Evolutionary conservation across 2,113 vertebrate species (phyloP), one percentile per base, ranked within the genome.

Genomic region (Dicentrarchus labrax): DNA sequence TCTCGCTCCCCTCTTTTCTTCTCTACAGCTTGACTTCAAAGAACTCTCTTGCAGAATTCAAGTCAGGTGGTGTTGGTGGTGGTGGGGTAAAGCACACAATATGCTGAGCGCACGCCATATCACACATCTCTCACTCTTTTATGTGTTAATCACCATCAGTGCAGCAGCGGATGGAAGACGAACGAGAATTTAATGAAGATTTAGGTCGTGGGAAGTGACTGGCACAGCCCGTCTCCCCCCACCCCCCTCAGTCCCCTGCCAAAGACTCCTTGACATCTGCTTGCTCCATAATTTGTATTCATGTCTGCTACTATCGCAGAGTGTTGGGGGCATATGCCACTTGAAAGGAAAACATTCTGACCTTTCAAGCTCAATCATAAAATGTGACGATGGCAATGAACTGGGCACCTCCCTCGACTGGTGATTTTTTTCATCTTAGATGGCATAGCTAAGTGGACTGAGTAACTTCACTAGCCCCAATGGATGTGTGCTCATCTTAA

Each of bases 131-230:
- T 36, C 53, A 30, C 76, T 67, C 94, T 93, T 88, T 94, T 88
- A 92, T 91, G 92, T 93, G 92, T 87, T 94, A 94, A 94, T 91
- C 89, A 84, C 72, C 64, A 30, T 82, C 80, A 80, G 68, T 22
- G 56, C 83, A 10, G 72, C 54, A 36, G 86, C 9, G 67, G 66
- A 82, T 66, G 70, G 83, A 78, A 83, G 90, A 88, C 24, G 61
- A 86, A 89, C 78, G 76, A 79, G 75, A 89, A 85, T 53, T 68
- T 80, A 89, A 91, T 90, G 72, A 88, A 89, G 85, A 91, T 89
- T 93, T 88, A 89, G 88, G 85, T 86, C 60, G 85, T 89, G 84
- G 88, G 90, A 94, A 92, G 80, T 81, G 84, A 90, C 85, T 86
- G 82, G 82, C 59, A 13, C 65, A 64, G 39, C 72, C 61, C 21